Percentiles rank a stretch among this genome's conserved stretches.
These are phyloP conservation scores for Leptinotarsa tumamoca DNA, from an alignment of 2,888 invertebrate genomes.

Conservation along the genomic window DNA sequence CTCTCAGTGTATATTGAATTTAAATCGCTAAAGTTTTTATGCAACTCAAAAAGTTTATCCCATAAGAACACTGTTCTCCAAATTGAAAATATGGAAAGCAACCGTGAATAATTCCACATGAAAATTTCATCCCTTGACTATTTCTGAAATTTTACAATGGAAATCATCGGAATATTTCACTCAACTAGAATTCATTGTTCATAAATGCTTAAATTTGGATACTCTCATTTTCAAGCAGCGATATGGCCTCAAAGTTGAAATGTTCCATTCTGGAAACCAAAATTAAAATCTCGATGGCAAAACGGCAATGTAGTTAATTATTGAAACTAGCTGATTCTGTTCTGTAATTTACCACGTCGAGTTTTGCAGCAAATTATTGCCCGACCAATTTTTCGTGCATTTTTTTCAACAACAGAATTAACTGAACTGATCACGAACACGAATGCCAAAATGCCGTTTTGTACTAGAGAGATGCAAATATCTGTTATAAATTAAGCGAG, in stretches of 20 bases:
- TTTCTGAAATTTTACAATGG: too few species aligned
- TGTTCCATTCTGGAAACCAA: slow-evolving; percentile 11
- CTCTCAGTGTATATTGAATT: too few species aligned
- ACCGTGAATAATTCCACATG: too few species aligned
- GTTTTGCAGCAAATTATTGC: slow-evolving; percentile 24
- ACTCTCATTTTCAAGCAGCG: too few species aligned
- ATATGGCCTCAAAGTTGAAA: not conserved
- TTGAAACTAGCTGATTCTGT: slow-evolving; percentile 28
- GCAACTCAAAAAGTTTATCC: too few species aligned
- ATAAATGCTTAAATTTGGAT: too few species aligned
- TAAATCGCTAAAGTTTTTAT: too few species aligned
- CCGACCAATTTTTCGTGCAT: not conserved
- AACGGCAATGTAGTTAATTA: slow-evolving; percentile 29
- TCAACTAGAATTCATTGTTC: too few species aligned
- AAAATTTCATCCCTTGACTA: too few species aligned
- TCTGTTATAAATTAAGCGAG: not conserved
- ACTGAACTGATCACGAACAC: slow-evolving; percentile 9
- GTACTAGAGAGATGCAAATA: slow-evolving; percentile 4
- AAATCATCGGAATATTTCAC: too few species aligned
- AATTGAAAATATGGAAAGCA: too few species aligned
- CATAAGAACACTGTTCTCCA: too few species aligned
- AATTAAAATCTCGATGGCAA: slow-evolving; percentile 11
- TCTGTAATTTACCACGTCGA: slow-evolving; percentile 29
- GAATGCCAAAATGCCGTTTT: slow-evolving; percentile 4
- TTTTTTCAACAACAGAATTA: slow-evolving; percentile 12